Conservation (phyloP, 2,797 vertebrate genomes). For the Gadopsis marmoratus region DNA sequence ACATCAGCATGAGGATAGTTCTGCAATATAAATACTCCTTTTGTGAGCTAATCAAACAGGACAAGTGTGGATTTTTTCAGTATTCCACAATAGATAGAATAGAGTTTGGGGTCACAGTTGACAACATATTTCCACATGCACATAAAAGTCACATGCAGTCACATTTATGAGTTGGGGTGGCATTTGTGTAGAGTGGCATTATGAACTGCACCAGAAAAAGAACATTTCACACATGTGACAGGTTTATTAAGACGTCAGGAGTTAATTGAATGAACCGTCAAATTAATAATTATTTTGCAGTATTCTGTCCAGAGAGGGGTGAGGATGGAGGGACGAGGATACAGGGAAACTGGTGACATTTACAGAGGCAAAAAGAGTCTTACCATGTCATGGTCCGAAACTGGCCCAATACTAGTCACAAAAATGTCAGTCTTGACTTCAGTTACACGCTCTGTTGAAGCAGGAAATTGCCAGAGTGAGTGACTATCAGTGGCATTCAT, state of each 20-base stretch:
- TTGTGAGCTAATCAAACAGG: background rate
- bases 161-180: constrained; percentile 20
- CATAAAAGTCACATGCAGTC: constrained; percentile 29
- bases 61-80: background rate
- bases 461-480: constrained; percentile 94
- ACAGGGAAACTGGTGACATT: constrained; percentile 72
- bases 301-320: constrained; percentile 18
- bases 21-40: background rate
- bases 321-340: constrained; percentile 14
- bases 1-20: background rate
- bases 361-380: constrained; percentile 76
- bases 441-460: constrained; percentile 99
- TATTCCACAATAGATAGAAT: background rate
- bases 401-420: constrained; percentile 98
- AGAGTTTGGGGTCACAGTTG: background rate
- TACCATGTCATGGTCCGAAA: constrained; percentile 99
- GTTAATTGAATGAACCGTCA: constrained; percentile 63
- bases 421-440: constrained; percentile 99
- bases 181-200: constrained; percentile 40
- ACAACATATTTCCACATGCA: constrained; percentile 11
- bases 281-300: constrained; percentile 62
- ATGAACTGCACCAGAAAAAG: constrained; percentile 24
- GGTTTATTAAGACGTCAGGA: constrained; percentile 64
- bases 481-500: constrained; percentile 87
- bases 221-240: constrained; percentile 48